Base-by-base conservation (phyloP, 1,140 invertebrate genomes). In the Saccostrea echinata region DNA sequence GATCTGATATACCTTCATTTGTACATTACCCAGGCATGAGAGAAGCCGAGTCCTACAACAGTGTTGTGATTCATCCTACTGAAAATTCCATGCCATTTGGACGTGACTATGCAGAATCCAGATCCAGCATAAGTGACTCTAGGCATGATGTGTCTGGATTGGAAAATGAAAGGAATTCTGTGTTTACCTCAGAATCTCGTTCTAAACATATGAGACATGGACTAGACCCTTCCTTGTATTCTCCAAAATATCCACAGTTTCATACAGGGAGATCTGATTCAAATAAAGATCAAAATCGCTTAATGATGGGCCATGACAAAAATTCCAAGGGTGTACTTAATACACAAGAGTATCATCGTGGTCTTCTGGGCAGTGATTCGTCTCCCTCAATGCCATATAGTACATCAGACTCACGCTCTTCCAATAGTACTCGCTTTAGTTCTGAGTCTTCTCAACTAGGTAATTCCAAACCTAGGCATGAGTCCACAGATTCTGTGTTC, bases 41-140 rank as follows among this genome's bases (percentile, higher is more conserved):
- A 57, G 92, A 92, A 86, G 92, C 93, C 9, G 92, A 93, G 84
- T 94, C 93, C 1, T 94, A 93, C 84, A 93, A 85, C 71, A 94
- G 93, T 91, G 91, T 94, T 55, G 88, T 94, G 16, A 94, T 94
- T 30, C 92, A 94, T 89, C 90, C 91, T 12, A 87, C 91, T 64
- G 91, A 91, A 84, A 91, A 86, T 61, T 86, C 91, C 12, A 90
- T 90, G 52, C 92, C 88, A 4, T 93, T 93, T 86, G 93, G 93
- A 76, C 81, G 92, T 53, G 93, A 93, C 88, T 91, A 92, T 33
- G 85, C 90, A 51, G 91, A 92, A 33, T 93, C 93, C 35, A 87
- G 86, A 33, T 91, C 90, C 13, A 92, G 91, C 85, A 82, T 91
- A 18, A 85, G 89, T 30, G 91, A 89, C 57, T 91, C 92, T 13